Conservation (phyloP, 2,797 vertebrate species). For the Gymnodraco acuticeps region DNA sequence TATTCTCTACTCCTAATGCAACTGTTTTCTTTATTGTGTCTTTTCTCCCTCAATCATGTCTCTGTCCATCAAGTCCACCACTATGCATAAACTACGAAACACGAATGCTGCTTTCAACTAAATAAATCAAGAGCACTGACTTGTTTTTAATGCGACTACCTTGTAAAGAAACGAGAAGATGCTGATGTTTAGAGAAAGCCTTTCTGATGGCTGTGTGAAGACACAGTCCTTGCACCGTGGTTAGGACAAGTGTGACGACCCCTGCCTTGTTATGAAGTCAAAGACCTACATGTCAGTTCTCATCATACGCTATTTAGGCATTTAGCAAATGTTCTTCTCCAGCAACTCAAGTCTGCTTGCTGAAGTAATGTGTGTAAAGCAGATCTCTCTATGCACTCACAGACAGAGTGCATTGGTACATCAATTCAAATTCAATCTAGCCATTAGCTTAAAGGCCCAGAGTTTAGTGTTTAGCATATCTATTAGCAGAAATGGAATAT, state of each 20-base stretch:
- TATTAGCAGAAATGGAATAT: too few species aligned
- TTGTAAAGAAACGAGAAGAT: conserved; percentile 4
- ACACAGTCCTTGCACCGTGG: neutral
- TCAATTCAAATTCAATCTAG: too few species aligned
- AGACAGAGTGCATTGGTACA: too few species aligned
- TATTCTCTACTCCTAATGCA: neutral
- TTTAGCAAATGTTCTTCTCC: conserved; percentile 5
- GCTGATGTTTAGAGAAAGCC: conserved; percentile 15
- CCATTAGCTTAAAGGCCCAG: too few species aligned
- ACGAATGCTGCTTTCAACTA: neutral
- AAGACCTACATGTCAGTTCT: neutral
- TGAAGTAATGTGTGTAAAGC: neutral
- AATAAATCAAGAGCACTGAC: conserved; percentile 5
- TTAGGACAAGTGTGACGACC: conserved; percentile 4
- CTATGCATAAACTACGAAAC: neutral
- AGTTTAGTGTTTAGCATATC: too few species aligned
- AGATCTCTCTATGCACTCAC: too few species aligned
- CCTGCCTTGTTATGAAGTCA: too few species aligned
- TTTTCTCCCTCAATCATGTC: neutral
- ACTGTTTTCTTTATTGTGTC: neutral
- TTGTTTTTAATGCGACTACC: neutral
- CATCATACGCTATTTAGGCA: neutral
- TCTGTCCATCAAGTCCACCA: conserved; percentile 8
- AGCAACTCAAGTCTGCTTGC: neutral
- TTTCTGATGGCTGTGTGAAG: neutral